These are phyloP conservation scores for Parthenolecanium corni DNA, from an alignment of 2,888 invertebrate species.

Conservation along the genomic window DNA sequence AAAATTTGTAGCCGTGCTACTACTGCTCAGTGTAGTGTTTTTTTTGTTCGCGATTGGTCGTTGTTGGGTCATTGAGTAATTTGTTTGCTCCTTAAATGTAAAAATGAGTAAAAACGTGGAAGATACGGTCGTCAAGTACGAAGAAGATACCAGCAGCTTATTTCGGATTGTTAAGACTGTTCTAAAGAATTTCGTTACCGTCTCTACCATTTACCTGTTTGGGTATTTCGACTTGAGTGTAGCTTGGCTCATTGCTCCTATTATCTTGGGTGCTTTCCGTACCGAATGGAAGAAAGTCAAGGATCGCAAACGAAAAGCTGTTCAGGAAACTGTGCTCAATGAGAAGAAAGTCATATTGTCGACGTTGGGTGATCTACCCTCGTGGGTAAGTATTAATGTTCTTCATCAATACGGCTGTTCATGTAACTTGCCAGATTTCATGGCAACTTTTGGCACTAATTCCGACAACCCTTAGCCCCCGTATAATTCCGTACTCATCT, in stretches of 20 bases:
- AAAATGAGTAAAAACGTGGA: not conserved
- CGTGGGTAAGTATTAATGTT: constrained; percentile 59
- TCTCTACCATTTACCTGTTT: constrained; percentile 63
- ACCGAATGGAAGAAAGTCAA: constrained; percentile 67
- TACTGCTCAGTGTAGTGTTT: too few species aligned
- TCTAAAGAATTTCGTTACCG: constrained; percentile 57
- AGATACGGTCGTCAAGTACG: not conserved
- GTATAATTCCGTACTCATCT: too few species aligned
- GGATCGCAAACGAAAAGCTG: constrained; percentile 39
- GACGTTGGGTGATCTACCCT: constrained; percentile 77
- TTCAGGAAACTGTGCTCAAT: constrained; percentile 51
- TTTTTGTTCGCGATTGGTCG: too few species aligned
- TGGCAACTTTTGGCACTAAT: too few species aligned
- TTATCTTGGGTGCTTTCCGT: constrained; percentile 64
- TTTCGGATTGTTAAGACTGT: constrained; percentile 50
- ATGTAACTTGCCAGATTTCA: too few species aligned
- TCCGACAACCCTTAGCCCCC: too few species aligned
- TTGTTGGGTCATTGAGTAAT: too few species aligned
- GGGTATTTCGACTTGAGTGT: constrained; percentile 80
- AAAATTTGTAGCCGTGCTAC: too few species aligned
- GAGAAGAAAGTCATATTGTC: constrained; percentile 81
- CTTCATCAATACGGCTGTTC: not conserved
- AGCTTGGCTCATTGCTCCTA: constrained; percentile 75
- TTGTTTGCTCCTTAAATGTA: not conserved
- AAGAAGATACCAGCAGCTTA: constrained; percentile 39